Conservation (phyloP, 2,113 vertebrate genomes). For the Boleophthalmus pectinirostris region DNA sequence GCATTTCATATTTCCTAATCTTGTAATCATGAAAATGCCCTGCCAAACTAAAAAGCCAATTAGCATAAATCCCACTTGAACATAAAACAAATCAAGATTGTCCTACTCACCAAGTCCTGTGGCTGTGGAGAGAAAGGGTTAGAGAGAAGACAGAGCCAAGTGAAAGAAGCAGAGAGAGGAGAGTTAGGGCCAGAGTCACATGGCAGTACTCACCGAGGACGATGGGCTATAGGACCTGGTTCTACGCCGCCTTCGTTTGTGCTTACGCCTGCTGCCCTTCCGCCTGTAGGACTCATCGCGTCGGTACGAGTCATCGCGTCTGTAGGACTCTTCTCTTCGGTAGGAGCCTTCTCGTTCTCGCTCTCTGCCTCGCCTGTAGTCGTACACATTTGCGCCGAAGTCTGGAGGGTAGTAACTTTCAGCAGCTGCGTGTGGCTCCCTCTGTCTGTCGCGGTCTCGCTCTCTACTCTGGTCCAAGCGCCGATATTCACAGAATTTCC, state of each 20-base stretch:
- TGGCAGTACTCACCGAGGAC: conserved; percentile 92
- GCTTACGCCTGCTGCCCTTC: conserved; percentile 96
- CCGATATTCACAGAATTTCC: conserved; percentile 89
- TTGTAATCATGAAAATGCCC: conserved; percentile 68
- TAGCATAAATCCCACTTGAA: conserved; percentile 37
- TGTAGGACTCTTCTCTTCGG: conserved; percentile 40
- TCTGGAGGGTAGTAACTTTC: conserved; percentile 86
- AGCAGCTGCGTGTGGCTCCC: conserved; percentile 75
- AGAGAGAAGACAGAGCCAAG: conserved; percentile 63
- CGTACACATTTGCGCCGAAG: conserved; percentile 83
- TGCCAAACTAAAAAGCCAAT: conserved; percentile 52
- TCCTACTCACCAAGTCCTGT: conserved; percentile 81
- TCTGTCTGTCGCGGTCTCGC: conserved; percentile 77
- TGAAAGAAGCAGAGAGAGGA: conserved; percentile 50
- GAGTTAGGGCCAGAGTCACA: conserved; percentile 52
- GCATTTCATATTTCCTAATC: neutral
- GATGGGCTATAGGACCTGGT: conserved; percentile 97
- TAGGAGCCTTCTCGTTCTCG: conserved; percentile 76
- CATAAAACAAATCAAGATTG: conserved; percentile 75
- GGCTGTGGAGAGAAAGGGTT: conserved; percentile 73
- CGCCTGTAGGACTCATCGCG: conserved; percentile 78
- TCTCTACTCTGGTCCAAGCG: conserved; percentile 87
- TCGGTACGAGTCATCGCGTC: conserved; percentile 72
- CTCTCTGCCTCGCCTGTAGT: conserved; percentile 86
- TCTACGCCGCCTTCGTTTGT: conserved; percentile 92